Evolutionary conservation across 2,797 vertebrate species (phyloP).

Genomic region (Bryconaethiops microstoma): DNA sequence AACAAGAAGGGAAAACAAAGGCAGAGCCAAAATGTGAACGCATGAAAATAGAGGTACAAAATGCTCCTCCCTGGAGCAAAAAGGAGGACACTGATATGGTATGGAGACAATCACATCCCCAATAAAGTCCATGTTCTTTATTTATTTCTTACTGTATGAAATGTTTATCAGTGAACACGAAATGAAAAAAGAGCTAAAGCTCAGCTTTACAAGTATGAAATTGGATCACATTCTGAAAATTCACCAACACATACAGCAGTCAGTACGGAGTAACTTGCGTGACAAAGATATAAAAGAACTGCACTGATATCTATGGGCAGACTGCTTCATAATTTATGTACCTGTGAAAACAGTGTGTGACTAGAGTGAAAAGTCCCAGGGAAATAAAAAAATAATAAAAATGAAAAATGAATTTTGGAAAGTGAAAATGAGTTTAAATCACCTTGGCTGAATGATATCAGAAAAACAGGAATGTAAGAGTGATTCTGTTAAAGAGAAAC

Average conservation of each 20-base stretch:
- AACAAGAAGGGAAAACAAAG: too few relatives aligned
- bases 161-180: not conserved
- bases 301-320: not conserved
- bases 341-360: too few relatives aligned
- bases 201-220: too few relatives aligned
- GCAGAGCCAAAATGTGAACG: too few relatives aligned
- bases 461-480: not conserved
- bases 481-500: not conserved
- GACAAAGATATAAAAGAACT: not conserved
- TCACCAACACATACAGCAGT: too few relatives aligned
- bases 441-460: not conserved
- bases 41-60: not conserved
- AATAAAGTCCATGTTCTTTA: not conserved
- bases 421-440: not conserved
- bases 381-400: not conserved
- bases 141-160: not conserved
- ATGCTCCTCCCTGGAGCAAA: not conserved
- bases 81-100: not conserved
- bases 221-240: too few relatives aligned
- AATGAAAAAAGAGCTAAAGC: too few relatives aligned
- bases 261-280: not conserved
- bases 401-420: not conserved
- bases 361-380: not conserved
- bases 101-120: not conserved
- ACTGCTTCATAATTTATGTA: not conserved